Evolutionary conservation across 2,797 vertebrate species (phyloP).

Genomic region (Lophius americanus): DNA sequence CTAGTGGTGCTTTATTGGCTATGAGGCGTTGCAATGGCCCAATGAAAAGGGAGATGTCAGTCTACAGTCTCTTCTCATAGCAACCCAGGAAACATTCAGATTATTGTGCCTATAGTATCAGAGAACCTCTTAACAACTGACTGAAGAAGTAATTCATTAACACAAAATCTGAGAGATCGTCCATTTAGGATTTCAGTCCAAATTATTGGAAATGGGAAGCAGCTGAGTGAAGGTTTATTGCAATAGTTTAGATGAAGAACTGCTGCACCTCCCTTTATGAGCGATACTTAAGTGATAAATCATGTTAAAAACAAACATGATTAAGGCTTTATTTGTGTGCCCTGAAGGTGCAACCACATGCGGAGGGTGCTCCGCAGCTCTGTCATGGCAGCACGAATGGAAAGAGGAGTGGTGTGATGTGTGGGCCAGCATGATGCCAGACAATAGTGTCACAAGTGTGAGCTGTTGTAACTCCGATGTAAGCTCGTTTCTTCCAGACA

Average conservation of each 20-base stretch:
- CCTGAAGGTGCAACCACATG: slow-evolving; percentile 12
- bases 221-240: neutral
- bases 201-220: neutral
- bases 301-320: slow-evolving; percentile 2
- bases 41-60: slow-evolving; percentile 58
- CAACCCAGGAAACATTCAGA: slow-evolving; percentile 65
- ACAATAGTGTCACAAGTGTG: slow-evolving; percentile 16
- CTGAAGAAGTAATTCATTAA: slow-evolving; percentile 11
- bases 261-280: neutral
- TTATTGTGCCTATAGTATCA: slow-evolving; percentile 27
- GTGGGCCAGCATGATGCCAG: slow-evolving; percentile 28
- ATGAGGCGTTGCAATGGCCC: slow-evolving; percentile 41
- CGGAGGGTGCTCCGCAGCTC: slow-evolving; percentile 25
- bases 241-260: neutral
- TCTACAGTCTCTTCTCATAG: slow-evolving; percentile 65
- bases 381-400: neutral
- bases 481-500: slow-evolving; percentile 13
- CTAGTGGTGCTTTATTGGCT: slow-evolving; percentile 66
- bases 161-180: neutral
- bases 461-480: slow-evolving; percentile 19
- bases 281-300: neutral
- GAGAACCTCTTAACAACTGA: slow-evolving; percentile 23
- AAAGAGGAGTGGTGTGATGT: slow-evolving; percentile 8
- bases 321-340: slow-evolving; percentile 10
- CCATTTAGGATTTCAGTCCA: too few relatives aligned